phyloP scores from a whole-genome alignment of 2,888 invertebrate genomes.

The Scaptomyza tumidula region DNA sequence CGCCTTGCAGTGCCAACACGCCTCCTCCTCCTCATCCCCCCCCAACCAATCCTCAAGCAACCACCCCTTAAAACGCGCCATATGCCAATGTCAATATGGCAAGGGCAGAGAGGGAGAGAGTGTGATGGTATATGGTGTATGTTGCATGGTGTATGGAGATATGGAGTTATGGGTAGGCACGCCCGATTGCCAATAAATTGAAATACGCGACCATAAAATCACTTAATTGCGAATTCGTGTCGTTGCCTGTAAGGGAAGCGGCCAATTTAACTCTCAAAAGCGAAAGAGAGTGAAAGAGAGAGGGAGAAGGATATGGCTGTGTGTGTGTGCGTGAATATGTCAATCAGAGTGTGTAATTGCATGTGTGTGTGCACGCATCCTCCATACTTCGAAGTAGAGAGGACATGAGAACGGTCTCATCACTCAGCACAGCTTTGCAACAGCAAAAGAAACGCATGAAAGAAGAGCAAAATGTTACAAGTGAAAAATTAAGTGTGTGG shows the following conservation, averaged over 20 bases:
- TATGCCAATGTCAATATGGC: conserved; percentile 56
- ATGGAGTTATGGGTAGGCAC: conserved; percentile 35
- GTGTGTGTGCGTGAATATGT: conserved; percentile 14
- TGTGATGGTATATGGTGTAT: too few species aligned
- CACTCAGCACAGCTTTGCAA: conserved; percentile 25
- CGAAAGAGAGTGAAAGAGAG: conserved; percentile 20
- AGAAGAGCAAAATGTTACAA: conserved; percentile 9
- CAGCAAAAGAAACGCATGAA: background rate
- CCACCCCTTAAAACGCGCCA: conserved; percentile 1
- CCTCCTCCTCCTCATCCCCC: background rate
- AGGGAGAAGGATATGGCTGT: conserved; percentile 18
- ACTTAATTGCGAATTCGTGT: conserved; percentile 79
- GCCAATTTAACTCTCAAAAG: conserved; percentile 60
- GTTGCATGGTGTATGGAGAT: background rate
- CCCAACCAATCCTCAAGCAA: background rate
- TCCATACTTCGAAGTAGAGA: background rate
- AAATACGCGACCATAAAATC: conserved; percentile 79
- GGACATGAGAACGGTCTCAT: conserved; percentile 31
- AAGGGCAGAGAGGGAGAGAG: background rate
- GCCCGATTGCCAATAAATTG: conserved; percentile 77
- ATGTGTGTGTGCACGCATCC: conserved; percentile 34
- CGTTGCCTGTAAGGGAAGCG: conserved; percentile 54
- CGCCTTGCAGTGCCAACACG: conserved; percentile 13
- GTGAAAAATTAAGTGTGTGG: conserved; percentile 3
- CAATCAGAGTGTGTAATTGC: conserved; percentile 15